A percentile compares a stretch with the other conserved stretches of the same genome.
These are phyloP conservation scores for Calliopsis andreniformis DNA, from an alignment of 1,140 invertebrate species.

Conservation along the genomic window DNA sequence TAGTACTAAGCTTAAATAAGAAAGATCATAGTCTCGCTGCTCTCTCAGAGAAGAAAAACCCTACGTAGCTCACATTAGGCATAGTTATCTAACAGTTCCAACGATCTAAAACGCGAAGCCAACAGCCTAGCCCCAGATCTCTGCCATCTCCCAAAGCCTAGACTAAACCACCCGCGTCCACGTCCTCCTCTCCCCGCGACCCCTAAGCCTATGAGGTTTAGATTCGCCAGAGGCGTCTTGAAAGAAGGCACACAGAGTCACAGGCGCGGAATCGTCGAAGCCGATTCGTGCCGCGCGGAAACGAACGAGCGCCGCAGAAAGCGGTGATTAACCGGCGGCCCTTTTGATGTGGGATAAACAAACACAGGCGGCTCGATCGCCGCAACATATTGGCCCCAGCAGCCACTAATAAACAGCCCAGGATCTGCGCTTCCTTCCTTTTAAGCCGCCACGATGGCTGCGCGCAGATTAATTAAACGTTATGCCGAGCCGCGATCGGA, in stretches of 20 bases:
- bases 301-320: conserved; percentile 37
- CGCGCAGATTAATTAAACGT: conserved; percentile 62
- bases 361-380: conserved; percentile 63
- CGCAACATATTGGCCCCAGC: conserved; percentile 64
- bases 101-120: too few species aligned
- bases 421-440: conserved; percentile 59
- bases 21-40: too few species aligned
- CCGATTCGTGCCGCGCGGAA: not conserved
- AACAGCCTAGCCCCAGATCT: too few species aligned
- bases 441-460: conserved; percentile 49
- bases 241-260: conserved; percentile 16
- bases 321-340: conserved; percentile 70
- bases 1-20: too few species aligned
- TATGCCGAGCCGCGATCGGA: conserved; percentile 53
- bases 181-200: too few species aligned
- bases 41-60: too few species aligned
- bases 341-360: conserved; percentile 78
- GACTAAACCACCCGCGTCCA: too few species aligned
- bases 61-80: too few species aligned
- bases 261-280: not conserved
- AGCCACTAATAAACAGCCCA: conserved; percentile 68
- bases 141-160: too few species aligned
- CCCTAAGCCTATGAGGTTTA: too few species aligned
- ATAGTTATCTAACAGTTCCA: too few species aligned
- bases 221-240: conserved; percentile 5